Conservation (phyloP, 2,888 invertebrate genomes). For the Lithodes maja region DNA sequence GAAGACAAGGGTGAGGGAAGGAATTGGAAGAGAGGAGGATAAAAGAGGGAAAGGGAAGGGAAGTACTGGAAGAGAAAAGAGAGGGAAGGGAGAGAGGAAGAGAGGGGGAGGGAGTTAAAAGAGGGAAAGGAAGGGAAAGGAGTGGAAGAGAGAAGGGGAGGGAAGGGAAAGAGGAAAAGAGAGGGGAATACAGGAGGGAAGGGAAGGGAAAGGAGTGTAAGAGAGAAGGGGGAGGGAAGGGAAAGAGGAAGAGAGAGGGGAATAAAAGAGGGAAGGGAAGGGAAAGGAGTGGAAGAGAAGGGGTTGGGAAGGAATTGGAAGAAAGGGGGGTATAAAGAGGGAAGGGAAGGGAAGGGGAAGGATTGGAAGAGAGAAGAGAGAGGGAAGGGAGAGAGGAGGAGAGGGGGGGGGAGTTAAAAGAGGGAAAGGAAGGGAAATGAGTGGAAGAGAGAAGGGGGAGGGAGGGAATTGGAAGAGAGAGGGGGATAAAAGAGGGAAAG, state of each 20-base stretch:
- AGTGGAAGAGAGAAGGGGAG: not conserved
- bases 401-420: not conserved
- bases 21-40: not conserved
- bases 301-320: no score
- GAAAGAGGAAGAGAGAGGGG: no score
- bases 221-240: not conserved
- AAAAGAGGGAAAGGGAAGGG: not conserved
- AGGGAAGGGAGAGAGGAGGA: not conserved
- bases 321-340: not conserved
- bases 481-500: not conserved
- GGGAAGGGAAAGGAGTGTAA: no score
- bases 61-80: not conserved
- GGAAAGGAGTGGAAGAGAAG: not conserved
- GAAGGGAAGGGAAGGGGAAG: no score
- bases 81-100: conserved; percentile 23
- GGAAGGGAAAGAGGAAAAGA: not conserved
- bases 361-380: not conserved
- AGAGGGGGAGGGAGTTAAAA: conserved; percentile 13
- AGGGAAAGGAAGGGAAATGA: not conserved
- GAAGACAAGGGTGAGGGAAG: not conserved
- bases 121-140: not conserved
- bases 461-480: not conserved
- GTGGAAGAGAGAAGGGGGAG: not conserved
- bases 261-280: not conserved
- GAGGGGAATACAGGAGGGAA: no score